Percentiles rank a stretch among this genome's conserved stretches.
Evolutionary conservation across 1,140 invertebrate species (phyloP).

Genomic region (Drosophila busckii): DNA sequence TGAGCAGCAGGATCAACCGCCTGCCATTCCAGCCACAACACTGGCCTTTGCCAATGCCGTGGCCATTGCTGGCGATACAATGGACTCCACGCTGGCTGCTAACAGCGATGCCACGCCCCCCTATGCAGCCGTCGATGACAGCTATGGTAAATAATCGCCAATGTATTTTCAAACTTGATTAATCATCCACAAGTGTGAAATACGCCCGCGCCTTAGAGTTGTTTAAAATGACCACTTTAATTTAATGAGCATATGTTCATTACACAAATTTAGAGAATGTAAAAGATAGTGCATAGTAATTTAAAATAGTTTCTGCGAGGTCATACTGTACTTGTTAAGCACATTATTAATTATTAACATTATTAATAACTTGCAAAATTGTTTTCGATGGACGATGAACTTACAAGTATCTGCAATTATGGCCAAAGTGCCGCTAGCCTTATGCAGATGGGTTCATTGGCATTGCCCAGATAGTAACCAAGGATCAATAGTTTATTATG

Average conservation of each 20-base stretch:
- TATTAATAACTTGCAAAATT: conserved; percentile 28
- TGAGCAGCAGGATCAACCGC: conserved; percentile 73
- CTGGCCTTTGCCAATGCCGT: conserved; percentile 68
- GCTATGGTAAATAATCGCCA: conserved; percentile 66
- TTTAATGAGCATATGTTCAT: no score
- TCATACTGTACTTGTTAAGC: no score
- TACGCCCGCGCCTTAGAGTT: no score
- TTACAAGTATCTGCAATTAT: conserved; percentile 31
- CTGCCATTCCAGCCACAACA: conserved; percentile 64
- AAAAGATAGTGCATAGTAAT: no score
- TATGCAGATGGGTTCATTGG: conserved; percentile 16
- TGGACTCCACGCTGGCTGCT: conserved; percentile 17
- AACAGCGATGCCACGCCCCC: conserved; percentile 64
- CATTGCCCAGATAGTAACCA: not conserved
- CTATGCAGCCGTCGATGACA: conserved; percentile 72
- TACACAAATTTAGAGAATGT: no score
- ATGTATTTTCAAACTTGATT: not conserved
- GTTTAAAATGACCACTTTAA: no score
- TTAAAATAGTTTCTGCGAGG: no score
- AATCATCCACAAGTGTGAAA: not conserved
- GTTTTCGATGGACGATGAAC: conserved; percentile 4
- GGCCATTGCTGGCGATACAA: conserved; percentile 50
- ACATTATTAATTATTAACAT: no score
- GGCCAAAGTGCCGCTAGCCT: not conserved
- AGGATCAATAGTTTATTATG: not conserved